A percentile compares a stretch with the other conserved stretches of the same genome.
Conservation (phyloP, 2,113 vertebrate species). For the Stictonetta naevosa region DNA sequence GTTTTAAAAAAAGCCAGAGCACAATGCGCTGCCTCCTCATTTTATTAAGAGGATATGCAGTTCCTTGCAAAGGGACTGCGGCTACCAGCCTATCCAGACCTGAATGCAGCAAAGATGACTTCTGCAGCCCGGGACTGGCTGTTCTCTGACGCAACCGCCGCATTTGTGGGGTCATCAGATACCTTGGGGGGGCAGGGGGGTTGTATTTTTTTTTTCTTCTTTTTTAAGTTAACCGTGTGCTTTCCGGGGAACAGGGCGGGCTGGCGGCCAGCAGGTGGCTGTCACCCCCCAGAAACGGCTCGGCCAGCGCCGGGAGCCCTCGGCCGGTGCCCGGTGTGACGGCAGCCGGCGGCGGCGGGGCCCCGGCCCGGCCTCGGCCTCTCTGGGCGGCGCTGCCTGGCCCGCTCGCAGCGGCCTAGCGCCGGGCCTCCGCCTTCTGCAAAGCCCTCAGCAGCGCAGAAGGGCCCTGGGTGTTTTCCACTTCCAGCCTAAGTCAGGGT, state of each 20-base stretch:
- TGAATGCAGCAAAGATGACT: not conserved
- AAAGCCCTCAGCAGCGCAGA: not conserved
- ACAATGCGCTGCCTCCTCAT: conserved; percentile 10
- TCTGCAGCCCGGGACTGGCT: not conserved
- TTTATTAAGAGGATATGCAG: not conserved
- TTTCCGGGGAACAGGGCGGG: not conserved
- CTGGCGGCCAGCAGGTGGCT: not conserved
- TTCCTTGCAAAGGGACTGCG: not conserved
- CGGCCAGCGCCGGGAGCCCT: not conserved
- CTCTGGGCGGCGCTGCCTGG: no score
- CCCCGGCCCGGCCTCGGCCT: not conserved
- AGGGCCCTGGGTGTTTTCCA: not conserved
- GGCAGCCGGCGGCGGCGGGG: not conserved
- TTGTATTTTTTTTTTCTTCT: no score
- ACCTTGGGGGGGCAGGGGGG: not conserved
- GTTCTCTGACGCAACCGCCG: not conserved
- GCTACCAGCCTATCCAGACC: not conserved
- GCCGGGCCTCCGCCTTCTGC: not conserved
- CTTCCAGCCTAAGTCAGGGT: not conserved
- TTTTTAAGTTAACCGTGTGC: no score
- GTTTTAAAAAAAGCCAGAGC: conserved; percentile 7
- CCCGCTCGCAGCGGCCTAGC: not conserved
- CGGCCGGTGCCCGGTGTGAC: no score
- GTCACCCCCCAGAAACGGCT: not conserved
- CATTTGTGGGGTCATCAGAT: not conserved